These are phyloP conservation scores for Rachycentron canadum DNA, from an alignment of 2,797 vertebrate genomes.

Conservation along the genomic window DNA sequence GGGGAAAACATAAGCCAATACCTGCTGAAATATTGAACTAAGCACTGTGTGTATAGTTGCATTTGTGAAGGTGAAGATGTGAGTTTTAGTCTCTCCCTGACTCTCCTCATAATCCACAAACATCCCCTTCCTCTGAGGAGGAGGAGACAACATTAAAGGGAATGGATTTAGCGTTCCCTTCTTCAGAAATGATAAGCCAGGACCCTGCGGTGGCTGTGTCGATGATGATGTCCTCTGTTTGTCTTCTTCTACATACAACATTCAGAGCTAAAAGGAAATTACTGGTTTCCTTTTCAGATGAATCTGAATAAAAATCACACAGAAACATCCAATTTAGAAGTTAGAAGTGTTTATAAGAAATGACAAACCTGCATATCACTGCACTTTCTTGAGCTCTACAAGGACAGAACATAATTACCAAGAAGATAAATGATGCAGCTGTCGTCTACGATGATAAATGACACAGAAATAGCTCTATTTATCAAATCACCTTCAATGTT, in stretches of 20 bases:
- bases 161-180: constrained; percentile 10
- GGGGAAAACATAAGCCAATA: no score
- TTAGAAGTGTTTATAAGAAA: background rate
- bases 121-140: no score
- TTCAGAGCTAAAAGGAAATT: background rate
- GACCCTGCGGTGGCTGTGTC: constrained; percentile 23
- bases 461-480: constrained; percentile 27
- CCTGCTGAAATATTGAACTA: no score
- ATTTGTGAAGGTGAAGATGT: no score
- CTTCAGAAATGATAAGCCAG: constrained; percentile 28
- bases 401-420: constrained; percentile 6
- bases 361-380: constrained; percentile 21
- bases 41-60: no score
- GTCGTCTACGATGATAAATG: constrained; percentile 22
- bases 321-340: background rate
- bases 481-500: constrained; percentile 33
- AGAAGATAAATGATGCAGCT: constrained; percentile 22
- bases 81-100: no score
- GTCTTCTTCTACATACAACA: background rate
- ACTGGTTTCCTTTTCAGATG: background rate
- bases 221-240: constrained; percentile 21
- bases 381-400: constrained; percentile 10
- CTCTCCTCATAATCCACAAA: no score
- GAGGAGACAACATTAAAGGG: no score
- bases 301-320: background rate